Conservation (phyloP, 2,888 invertebrate species). For the Caenorhabditis sinica region DNA sequence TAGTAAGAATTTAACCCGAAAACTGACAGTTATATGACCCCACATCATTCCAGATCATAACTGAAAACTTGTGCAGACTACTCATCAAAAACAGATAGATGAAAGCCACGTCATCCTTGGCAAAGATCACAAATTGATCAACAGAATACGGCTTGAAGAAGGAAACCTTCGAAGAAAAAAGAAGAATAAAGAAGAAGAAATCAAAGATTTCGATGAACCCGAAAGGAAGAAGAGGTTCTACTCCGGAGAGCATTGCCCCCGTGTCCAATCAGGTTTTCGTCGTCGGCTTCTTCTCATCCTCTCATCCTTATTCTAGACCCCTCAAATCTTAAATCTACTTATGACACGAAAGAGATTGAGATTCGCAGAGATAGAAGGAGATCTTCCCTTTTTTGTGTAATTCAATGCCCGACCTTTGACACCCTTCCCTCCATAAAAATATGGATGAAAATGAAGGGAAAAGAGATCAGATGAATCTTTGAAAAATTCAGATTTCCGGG, state of each 20-base stretch:
- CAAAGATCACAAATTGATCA: constrained; percentile 26
- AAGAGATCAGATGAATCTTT: constrained; percentile 22
- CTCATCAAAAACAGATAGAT: not conserved
- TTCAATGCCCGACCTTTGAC: constrained; percentile 61
- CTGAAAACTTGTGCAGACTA: too few relatives aligned
- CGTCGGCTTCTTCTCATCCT: constrained; percentile 14
- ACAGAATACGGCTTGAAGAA: constrained; percentile 15
- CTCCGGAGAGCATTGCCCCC: constrained; percentile 7
- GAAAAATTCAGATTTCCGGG: not conserved
- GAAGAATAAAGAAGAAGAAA: constrained; percentile 19
- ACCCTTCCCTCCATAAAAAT: constrained; percentile 21
- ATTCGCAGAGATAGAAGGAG: constrained; percentile 33
- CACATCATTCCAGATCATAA: too few relatives aligned
- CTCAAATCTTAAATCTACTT: constrained; percentile 58
- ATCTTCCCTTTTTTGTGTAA: constrained; percentile 45
- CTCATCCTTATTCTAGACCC: constrained; percentile 19
- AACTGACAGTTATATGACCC: too few relatives aligned
- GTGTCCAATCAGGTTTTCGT: constrained; percentile 31
- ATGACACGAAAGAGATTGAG: constrained; percentile 48
- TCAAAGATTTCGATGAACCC: constrained; percentile 42
- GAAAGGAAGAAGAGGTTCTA: constrained; percentile 17
- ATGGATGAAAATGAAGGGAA: constrained; percentile 4
- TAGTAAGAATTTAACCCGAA: too few relatives aligned
- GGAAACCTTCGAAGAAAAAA: constrained; percentile 1
- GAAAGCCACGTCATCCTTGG: constrained; percentile 8